Evolutionary conservation across 2,113 vertebrate genomes (phyloP).

Genomic region (Scalopus aquaticus): DNA sequence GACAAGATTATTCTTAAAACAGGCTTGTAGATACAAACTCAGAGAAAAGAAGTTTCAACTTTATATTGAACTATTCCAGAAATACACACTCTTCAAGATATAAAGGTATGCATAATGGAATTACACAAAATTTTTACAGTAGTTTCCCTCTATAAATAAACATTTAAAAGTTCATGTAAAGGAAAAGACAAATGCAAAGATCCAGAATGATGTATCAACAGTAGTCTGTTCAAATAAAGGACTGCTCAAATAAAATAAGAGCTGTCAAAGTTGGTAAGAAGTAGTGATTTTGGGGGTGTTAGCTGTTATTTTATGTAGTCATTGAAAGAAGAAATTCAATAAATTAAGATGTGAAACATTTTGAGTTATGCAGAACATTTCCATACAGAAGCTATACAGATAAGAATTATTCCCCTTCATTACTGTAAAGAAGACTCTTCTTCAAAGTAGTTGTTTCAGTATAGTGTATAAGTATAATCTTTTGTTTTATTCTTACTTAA

Average conservation of each 20-base stretch:
- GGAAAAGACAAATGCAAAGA: neutral
- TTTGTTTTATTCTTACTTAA: neutral
- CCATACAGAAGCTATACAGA: neutral
- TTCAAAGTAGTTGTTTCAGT: neutral
- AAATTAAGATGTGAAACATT: neutral
- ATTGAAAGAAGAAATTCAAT: slow-evolving; percentile 18
- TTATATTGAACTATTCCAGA: neutral
- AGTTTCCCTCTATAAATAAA: neutral
- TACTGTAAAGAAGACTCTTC: neutral
- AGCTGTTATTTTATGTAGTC: neutral
- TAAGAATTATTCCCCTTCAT: neutral
- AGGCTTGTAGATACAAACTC: neutral
- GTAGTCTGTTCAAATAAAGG: neutral
- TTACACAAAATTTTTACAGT: neutral
- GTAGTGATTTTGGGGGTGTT: neutral
- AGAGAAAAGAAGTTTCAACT: slow-evolving; percentile 1
- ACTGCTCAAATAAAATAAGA: neutral
- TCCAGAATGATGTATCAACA: neutral
- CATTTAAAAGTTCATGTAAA: neutral
- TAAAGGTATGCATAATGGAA: neutral
- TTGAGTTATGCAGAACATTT: neutral
- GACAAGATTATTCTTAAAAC: slow-evolving; percentile 29
- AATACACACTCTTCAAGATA: neutral
- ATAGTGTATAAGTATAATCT: neutral
- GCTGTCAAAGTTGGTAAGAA: neutral